Base-by-base conservation (phyloP, 2,113 vertebrate species). In the Microtus ochrogaster region DNA sequence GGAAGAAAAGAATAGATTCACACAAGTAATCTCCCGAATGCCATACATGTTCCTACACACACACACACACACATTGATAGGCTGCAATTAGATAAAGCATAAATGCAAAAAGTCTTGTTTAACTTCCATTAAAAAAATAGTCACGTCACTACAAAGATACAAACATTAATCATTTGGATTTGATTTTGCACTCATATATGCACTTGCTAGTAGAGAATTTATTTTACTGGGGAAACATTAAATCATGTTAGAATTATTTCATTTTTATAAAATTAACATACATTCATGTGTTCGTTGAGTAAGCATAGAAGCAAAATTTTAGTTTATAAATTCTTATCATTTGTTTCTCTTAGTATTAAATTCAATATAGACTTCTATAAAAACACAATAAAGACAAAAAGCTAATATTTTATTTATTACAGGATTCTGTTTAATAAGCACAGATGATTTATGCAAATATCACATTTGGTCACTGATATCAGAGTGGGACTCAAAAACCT, bases 41-140 rank as follows among this genome's bases (percentile, higher is more conserved):
- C 41, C 12, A 77, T 26, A 77, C 2, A 7, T 77, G 24, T 26
- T 2, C 22, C 5, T 47, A 28, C 12, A 30, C 44, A 28, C 28
- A 16, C 11, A 14, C 11, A 28, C 9, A 14, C 26, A 28, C 10
- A 28, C 11, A 72, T 44, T 55, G 55, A 55, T 55, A 58, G 55
- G 7, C 11, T 44, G 41, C 26, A 44, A 24, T 28, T 44, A 44
- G 1, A 22, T 11, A 73, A 73, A 24, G 21, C 36, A 73, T 41
- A 39, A 73, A 39, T 41, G n/a, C 10, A 24, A 36, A n/a, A 72
- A 24, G 72, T 39, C n/a, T 11, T 22, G 1, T 39, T 73, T 79
- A 8, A 2, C 73, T 24, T 91, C 65, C 83, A 96, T 24, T 72
- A 63, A 92, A 82, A 70, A 89, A 85, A 86, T n/a, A 94, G 55